Evolutionary conservation across 2,888 invertebrate species (phyloP), one percentile per base, ranked within the genome.

Genomic region (Lymantria monacha): DNA sequence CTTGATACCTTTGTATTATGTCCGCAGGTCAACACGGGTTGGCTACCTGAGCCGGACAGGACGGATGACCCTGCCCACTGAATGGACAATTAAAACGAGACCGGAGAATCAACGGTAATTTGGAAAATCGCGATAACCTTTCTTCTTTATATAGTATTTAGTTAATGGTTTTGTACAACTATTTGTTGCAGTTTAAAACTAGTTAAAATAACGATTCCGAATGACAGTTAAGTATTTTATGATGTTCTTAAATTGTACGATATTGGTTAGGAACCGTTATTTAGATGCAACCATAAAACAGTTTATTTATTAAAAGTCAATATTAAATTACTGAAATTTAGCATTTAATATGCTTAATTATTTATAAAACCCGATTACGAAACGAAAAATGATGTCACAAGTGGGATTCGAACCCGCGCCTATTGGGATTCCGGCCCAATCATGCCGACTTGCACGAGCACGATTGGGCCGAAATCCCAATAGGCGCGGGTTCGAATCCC

Each of bases 11-110:
- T 57, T 69, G 61, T 66, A 61, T 81, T 83, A 76, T 78, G 59
- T 47, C 45, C 31, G 59, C 53, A 66, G 87, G 87, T 85, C 84
- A 85, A 80, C 85, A 75, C 83, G 87, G 88, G 87, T 83, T 83
- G 85, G 83, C 83, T 89, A 86, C 88, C 88, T 86, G 86, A 66
- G 64, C 70, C 53, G 71, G 77, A 70, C 72, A 70, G 80, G 79
- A 75, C 78, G 68, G 50, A 62, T 76, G 87, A 84, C 87, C 86
- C 81, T 69, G 74, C 74, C 81, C 77, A 75, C 65, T 70, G 76
- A 77, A 81, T 80, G 71, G 78, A 83, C 85, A 83, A 89, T 91
- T 91, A 90, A 91, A 92, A 87, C 85, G 85, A 87, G 89, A 88
- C 72, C 84, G 70, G 59, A 68, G 77, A 72, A 76, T 73, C 78